A percentile compares a stretch with the other conserved stretches of the same genome.
phyloP scores from a whole-genome alignment of 1,140 invertebrate species.

The Stratiolaelaps scimitus region DNA sequence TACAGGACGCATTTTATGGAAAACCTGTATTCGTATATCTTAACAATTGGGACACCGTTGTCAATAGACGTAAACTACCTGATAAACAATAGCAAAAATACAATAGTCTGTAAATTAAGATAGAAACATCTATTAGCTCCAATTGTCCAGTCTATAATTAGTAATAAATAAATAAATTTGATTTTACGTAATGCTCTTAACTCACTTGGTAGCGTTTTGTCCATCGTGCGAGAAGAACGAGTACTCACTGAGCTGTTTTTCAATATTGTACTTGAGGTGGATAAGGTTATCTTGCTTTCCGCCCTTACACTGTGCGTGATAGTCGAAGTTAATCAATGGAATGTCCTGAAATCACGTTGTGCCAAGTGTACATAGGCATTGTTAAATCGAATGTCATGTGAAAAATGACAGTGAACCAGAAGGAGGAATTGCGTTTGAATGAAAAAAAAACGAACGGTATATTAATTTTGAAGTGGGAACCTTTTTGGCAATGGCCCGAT shows the following conservation, averaged over 20 bases:
- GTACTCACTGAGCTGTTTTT: conserved; percentile 55
- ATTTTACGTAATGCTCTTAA: not conserved
- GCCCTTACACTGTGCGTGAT: conserved; percentile 73
- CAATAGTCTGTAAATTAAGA: not conserved
- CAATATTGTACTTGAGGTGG: conserved; percentile 62
- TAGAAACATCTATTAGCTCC: conserved; percentile 29
- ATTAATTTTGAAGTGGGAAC: not conserved
- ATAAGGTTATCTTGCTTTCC: conserved; percentile 57
- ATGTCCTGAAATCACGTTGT: conserved; percentile 45
- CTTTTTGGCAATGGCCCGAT: conserved; percentile 31
- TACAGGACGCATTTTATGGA: too few relatives aligned
- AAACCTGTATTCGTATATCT: too few relatives aligned
- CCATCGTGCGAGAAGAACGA: conserved; percentile 54
- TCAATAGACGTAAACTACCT: not conserved
- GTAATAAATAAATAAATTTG: not conserved
- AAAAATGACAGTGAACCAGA: conserved; percentile 2
- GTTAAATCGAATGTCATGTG: not conserved
- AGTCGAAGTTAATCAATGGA: conserved; percentile 74
- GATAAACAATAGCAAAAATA: not conserved
- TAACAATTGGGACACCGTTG: too few relatives aligned
- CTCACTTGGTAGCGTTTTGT: conserved; percentile 36
- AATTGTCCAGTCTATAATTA: conserved; percentile 23
- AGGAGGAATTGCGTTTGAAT: too few relatives aligned
- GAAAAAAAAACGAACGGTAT: not conserved
- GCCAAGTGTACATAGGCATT: conserved; percentile 47